Evolutionary conservation across 2,888 invertebrate genomes (phyloP).

Genomic region (Drosophila atroscutellata): DNA sequence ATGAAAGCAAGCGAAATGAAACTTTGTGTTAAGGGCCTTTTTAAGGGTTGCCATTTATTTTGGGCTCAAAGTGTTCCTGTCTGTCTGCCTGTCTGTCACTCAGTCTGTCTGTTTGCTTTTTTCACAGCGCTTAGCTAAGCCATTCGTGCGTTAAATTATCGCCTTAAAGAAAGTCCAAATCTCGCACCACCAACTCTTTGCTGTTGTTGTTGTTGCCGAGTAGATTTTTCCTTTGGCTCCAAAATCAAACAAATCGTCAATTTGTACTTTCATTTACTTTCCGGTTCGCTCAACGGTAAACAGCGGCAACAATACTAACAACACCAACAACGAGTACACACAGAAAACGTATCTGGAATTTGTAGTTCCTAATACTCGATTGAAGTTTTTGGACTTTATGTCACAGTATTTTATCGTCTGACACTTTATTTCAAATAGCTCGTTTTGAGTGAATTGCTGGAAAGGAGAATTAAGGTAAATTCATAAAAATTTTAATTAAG

Average conservation of each 20-base stretch:
- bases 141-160: constrained; percentile 78
- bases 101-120: constrained; percentile 29
- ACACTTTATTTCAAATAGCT: not conserved
- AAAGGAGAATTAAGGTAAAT: no score
- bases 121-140: constrained; percentile 64
- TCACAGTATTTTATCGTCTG: not conserved
- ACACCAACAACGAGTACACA: constrained; percentile 2
- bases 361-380: not conserved
- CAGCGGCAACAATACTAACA: constrained; percentile 26
- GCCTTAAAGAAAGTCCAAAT: constrained; percentile 51
- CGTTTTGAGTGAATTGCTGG: not conserved
- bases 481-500: not conserved
- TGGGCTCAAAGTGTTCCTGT: constrained; percentile 41
- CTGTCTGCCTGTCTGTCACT: not conserved
- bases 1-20: constrained; percentile 31
- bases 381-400: not conserved
- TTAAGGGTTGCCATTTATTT: constrained; percentile 60
- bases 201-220: constrained; percentile 5
- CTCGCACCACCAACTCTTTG: not conserved
- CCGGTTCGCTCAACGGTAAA: constrained; percentile 58
- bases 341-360: not conserved
- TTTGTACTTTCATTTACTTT: constrained; percentile 79
- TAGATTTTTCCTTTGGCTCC: constrained; percentile 50
- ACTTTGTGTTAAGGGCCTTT: constrained; percentile 60
- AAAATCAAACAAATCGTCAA: constrained; percentile 79